Evolutionary conservation across 23 tunicate genomes (phyloP).

Genomic region (Styela clava): DNA sequence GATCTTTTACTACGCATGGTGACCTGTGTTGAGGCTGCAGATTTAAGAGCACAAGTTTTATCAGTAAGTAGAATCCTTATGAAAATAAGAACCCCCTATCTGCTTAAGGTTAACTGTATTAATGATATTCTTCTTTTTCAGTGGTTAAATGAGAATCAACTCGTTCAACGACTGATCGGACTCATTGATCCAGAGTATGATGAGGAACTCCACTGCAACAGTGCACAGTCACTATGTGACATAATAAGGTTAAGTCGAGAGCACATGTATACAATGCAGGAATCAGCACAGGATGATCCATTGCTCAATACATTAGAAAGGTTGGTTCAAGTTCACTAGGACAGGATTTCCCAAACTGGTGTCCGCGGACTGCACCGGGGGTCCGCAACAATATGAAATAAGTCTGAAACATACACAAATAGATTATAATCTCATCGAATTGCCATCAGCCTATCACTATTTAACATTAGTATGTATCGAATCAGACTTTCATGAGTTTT

Average conservation of each 20-base stretch:
- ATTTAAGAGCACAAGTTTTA: constrained; percentile 70
- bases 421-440: too few species aligned
- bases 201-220: constrained; percentile 89
- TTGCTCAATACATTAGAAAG: constrained; percentile 70
- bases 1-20: constrained; percentile 85
- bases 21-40: constrained; percentile 87
- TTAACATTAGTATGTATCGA: too few species aligned
- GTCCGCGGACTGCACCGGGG: too few species aligned
- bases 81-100: not conserved
- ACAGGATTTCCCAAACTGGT: not conserved
- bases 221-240: constrained; percentile 92
- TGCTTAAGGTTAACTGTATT: not conserved
- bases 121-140: constrained; percentile 6
- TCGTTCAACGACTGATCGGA: constrained; percentile 75
- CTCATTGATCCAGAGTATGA: constrained; percentile 59
- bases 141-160: constrained; percentile 87
- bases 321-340: constrained; percentile 24
- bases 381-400: too few species aligned
- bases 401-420: too few species aligned
- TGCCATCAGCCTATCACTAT: too few species aligned
- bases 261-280: constrained; percentile 94
- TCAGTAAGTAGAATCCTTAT: constrained; percentile 34
- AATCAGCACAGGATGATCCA: constrained; percentile 94
- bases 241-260: constrained; percentile 89
- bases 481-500: too few species aligned